phyloP scores from a whole-genome alignment of 2,888 invertebrate genomes.

The Drosophila barbarae region DNA sequence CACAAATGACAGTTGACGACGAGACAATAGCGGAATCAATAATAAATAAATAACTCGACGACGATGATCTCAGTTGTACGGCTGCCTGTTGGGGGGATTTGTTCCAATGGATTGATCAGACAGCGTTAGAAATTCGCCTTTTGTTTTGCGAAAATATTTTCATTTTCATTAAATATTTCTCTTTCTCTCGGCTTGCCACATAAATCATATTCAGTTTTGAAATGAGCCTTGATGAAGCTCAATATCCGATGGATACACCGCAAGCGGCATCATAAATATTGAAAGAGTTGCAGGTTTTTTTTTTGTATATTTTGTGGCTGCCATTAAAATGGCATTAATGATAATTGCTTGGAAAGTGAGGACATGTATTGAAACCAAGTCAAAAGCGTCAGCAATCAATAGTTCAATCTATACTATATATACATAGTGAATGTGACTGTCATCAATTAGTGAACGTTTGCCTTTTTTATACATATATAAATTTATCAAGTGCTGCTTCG shows the following conservation, averaged over 20 bases:
- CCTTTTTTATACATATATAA: conserved; percentile 19
- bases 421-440: conserved; percentile 15
- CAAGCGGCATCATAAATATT: conserved; percentile 16
- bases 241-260: conserved; percentile 9
- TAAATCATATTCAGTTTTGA: conserved; percentile 41
- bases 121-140: conserved; percentile 42
- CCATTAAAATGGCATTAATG: conserved; percentile 44
- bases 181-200: conserved; percentile 29
- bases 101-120: conserved; percentile 40
- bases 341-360: conserved; percentile 43
- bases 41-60: conserved; percentile 60
- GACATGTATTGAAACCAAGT: conserved; percentile 23
- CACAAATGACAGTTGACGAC: conserved; percentile 36
- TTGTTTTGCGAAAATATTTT: conserved; percentile 26
- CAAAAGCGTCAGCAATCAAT: conserved; percentile 32
- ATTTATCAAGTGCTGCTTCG: conserved; percentile 26
- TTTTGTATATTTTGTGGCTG: conserved; percentile 4
- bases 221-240: conserved; percentile 23
- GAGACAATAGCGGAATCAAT: conserved; percentile 45
- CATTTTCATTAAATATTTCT: conserved; percentile 49
- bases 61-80: conserved; percentile 71
- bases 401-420: conserved; percentile 19
- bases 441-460: conserved; percentile 38
- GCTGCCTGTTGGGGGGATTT: conserved; percentile 46
- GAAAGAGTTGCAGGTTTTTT: conserved; percentile 15